Percentiles rank a stretch among this genome's conserved stretches.
Evolutionary conservation across 2,888 invertebrate genomes (phyloP).

Genomic region (Melinaea menophilus): DNA sequence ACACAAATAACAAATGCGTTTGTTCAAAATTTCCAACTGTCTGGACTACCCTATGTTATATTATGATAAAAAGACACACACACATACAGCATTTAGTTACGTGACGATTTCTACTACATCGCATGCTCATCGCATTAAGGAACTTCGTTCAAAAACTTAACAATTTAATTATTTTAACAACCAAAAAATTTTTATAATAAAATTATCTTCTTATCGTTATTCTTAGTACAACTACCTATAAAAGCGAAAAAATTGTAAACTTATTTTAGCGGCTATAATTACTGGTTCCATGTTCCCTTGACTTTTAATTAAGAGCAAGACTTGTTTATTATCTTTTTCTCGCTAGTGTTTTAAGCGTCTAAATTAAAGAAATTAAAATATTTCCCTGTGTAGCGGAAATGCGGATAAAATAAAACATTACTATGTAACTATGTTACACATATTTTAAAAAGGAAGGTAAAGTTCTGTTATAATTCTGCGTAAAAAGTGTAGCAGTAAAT

Average conservation of each 20-base stretch:
- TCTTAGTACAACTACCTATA: background rate
- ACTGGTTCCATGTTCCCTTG: constrained; percentile 52
- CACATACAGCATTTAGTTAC: too few species aligned
- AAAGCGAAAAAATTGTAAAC: constrained; percentile 19
- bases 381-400: constrained; percentile 28
- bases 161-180: too few species aligned
- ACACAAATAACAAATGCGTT: too few species aligned
- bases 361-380: constrained; percentile 41
- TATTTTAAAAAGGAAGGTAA: background rate
- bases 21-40: too few species aligned
- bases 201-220: too few species aligned
- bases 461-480: too few species aligned
- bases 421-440: constrained; percentile 11
- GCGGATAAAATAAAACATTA: constrained; percentile 28
- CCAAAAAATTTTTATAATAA: too few species aligned
- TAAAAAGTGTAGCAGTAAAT: background rate
- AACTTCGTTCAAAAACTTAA: too few species aligned
- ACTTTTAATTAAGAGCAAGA: constrained; percentile 57
- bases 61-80: too few species aligned
- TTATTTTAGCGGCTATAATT: constrained; percentile 49
- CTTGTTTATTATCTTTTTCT: constrained; percentile 56
- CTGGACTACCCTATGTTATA: too few species aligned
- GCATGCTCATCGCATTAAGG: too few species aligned
- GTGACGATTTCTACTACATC: too few species aligned
- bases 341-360: constrained; percentile 31